phyloP scores from a whole-genome alignment of 2,113 vertebrate genomes.

The Indicator indicator region DNA sequence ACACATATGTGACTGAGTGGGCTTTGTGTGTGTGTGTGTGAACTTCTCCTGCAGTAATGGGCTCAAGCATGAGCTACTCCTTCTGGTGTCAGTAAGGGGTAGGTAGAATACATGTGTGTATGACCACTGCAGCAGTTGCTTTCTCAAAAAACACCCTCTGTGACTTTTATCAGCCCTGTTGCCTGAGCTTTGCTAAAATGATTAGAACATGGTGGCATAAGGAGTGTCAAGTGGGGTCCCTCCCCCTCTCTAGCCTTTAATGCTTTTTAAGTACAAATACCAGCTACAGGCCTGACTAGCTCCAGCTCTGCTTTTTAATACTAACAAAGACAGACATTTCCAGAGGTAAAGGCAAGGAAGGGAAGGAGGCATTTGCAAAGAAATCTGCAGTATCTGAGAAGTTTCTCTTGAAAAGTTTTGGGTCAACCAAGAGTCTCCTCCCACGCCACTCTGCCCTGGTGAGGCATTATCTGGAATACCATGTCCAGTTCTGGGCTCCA shows the following conservation, averaged over 20 bases:
- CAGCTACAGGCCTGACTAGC: neutral
- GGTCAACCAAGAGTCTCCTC: no score
- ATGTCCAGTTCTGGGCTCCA: no score
- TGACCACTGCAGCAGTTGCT: neutral
- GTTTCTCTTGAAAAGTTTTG: neutral
- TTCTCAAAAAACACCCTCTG: neutral
- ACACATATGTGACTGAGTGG: accelerated
- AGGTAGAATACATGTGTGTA: neutral
- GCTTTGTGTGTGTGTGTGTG: neutral
- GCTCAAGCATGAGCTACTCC: neutral
- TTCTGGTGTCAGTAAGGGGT: neutral
- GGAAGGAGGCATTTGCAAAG: neutral
- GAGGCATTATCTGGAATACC: no score
- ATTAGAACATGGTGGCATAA: neutral
- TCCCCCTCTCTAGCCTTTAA: neutral
- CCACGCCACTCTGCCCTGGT: no score
- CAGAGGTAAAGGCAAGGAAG: neutral
- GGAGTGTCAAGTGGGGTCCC: neutral
- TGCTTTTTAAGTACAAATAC: neutral
- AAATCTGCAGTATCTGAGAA: neutral
- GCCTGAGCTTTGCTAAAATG: neutral
- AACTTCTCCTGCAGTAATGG: neutral
- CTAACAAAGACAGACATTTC: neutral
- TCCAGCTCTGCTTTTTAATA: neutral
- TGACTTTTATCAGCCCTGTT: neutral